phyloP scores from a whole-genome alignment of 2,888 invertebrate species.

The Dasypolia templi region DNA sequence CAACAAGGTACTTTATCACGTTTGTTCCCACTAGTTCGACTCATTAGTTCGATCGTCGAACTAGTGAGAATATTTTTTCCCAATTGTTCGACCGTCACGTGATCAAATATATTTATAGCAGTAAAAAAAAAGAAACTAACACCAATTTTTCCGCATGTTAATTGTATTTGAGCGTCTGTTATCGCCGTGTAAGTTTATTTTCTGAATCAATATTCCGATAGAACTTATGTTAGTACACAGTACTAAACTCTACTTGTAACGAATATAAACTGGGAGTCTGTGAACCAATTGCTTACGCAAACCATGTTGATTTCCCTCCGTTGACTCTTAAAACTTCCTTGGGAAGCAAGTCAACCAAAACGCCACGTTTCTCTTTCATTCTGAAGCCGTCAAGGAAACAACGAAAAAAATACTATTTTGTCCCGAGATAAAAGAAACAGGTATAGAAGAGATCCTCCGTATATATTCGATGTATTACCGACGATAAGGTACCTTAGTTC shows the following conservation, averaged over 20 bases:
- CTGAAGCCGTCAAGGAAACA: slow-evolving; percentile 29
- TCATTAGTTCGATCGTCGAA: too few species aligned
- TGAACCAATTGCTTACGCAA: slow-evolving; percentile 34
- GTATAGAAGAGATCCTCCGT: slow-evolving; percentile 40
- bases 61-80: too few species aligned
- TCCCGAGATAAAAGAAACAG: slow-evolving; percentile 42
- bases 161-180: too few species aligned
- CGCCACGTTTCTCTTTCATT: slow-evolving; percentile 47
- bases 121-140: too few species aligned
- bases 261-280: neutral
- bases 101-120: too few species aligned
- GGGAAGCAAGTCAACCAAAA: slow-evolving; percentile 49
- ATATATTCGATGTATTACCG: slow-evolving; percentile 45
- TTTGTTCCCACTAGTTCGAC: too few species aligned
- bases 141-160: too few species aligned
- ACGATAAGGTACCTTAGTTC: slow-evolving; percentile 40
- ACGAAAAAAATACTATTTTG: slow-evolving; percentile 47
- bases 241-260: slow-evolving; percentile 1
- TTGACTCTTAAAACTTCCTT: slow-evolving; percentile 42
- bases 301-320: slow-evolving; percentile 49
- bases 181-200: too few species aligned
- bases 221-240: neutral
- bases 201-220: neutral
- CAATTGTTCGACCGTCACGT: too few species aligned
- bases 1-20: neutral